Percentiles rank a stretch among this genome's conserved stretches.
These are phyloP conservation scores for Drosophila paulistorum DNA, from an alignment of 1,140 invertebrate genomes.

Conservation along the genomic window DNA sequence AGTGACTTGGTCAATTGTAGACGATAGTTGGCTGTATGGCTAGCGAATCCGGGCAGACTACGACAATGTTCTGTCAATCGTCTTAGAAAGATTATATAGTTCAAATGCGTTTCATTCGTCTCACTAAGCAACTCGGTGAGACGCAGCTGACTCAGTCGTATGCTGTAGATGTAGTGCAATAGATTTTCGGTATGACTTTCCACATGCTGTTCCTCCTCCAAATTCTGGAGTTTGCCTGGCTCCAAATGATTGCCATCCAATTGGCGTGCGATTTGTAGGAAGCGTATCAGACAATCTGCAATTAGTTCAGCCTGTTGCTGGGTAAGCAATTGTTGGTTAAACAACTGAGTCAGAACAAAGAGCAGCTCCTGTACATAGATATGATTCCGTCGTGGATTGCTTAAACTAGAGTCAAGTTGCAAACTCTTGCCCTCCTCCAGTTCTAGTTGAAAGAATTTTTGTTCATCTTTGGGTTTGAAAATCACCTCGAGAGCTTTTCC, in stretches of 20 bases:
- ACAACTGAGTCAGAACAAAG: slow-evolving; percentile 53
- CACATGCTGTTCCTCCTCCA: slow-evolving; percentile 23
- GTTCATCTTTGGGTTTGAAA: slow-evolving; percentile 33
- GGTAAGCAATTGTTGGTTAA: slow-evolving; percentile 40
- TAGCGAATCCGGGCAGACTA: slow-evolving; percentile 44
- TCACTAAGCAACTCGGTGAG: slow-evolving; percentile 59
- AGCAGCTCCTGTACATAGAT: slow-evolving; percentile 71
- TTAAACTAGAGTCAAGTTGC: slow-evolving; percentile 41
- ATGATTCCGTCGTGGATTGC: slow-evolving; percentile 62
- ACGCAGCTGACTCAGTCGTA: slow-evolving; percentile 56
- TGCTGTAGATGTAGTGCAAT: slow-evolving; percentile 71
- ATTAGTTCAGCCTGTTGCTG: slow-evolving; percentile 44
- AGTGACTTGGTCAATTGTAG: slow-evolving; percentile 67
- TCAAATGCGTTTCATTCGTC: slow-evolving; percentile 38
- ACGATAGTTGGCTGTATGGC: slow-evolving; percentile 57
- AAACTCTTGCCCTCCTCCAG: slow-evolving; percentile 52
- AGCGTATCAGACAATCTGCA: slow-evolving; percentile 57
- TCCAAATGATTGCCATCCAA: slow-evolving; percentile 35
- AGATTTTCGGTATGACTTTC: slow-evolving; percentile 49
- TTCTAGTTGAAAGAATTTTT: slow-evolving; percentile 51
- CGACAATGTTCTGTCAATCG: slow-evolving; percentile 56
- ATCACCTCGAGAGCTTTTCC: slow-evolving; percentile 40
- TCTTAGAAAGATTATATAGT: slow-evolving; percentile 66
- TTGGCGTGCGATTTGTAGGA: slow-evolving; percentile 61
- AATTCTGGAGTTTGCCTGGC: not conserved